These are phyloP conservation scores for Punctoribates punctum DNA, from an alignment of 2,888 invertebrate species.

Conservation along the genomic window DNA sequence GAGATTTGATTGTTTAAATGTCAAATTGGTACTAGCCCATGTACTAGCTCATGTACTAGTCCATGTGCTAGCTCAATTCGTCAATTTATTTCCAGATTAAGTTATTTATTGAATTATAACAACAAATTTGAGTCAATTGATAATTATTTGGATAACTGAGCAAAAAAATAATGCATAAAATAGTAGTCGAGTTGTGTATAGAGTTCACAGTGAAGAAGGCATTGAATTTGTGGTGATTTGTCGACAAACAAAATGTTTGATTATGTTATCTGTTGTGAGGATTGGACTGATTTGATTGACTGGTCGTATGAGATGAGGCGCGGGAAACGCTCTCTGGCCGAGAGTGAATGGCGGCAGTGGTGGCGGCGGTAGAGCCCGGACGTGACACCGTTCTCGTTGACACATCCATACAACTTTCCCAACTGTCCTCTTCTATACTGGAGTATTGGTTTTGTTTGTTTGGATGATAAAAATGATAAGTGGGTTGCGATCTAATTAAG, in stretches of 20 bases:
- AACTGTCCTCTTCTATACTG: slow-evolving; percentile 12
- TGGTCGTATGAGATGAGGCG: slow-evolving; percentile 26
- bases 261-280: slow-evolving; percentile 31
- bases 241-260: background rate
- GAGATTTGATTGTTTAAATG: background rate
- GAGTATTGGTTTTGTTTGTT: slow-evolving; percentile 14
- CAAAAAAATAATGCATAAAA: slow-evolving; percentile 28
- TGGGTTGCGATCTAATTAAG: slow-evolving; percentile 5
- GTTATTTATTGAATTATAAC: background rate
- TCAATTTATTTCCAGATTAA: too few species aligned
- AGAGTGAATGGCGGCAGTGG: slow-evolving; percentile 28
- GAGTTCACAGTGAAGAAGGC: slow-evolving; percentile 18
- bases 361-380: background rate
- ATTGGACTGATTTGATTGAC: slow-evolving; percentile 20
- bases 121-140: background rate
- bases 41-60: too few species aligned
- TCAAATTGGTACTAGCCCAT: too few species aligned
- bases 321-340: slow-evolving; percentile 5
- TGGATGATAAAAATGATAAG: slow-evolving; percentile 13
- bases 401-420: slow-evolving; percentile 34
- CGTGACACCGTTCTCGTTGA: background rate
- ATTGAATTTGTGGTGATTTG: background rate
- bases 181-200: background rate
- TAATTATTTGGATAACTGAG: background rate
- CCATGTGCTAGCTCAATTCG: too few species aligned